Conservation (phyloP, 1,140 invertebrate species). For the Drosophila quadrilineata region DNA sequence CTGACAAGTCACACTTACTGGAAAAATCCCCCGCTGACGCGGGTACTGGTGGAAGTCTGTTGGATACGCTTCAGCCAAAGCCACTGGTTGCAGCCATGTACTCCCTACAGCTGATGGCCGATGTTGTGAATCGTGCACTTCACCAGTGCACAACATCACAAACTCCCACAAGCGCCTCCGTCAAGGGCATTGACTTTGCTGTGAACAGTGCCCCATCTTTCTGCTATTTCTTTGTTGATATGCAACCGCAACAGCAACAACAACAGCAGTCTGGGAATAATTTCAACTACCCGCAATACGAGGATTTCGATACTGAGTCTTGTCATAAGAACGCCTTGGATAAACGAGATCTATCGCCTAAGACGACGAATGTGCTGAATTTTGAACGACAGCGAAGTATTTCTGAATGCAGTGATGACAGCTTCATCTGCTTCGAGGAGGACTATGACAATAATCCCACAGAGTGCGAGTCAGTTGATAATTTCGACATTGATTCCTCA, state of each 20-base stretch:
- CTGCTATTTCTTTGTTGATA: conserved; percentile 62
- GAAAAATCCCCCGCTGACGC: conserved; percentile 16
- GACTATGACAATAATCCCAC: conserved; percentile 37
- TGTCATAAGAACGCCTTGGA: conserved; percentile 41
- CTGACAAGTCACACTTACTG: conserved; percentile 26
- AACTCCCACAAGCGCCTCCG: conserved; percentile 26
- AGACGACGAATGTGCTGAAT: neutral
- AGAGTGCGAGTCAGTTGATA: neutral
- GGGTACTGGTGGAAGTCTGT: conserved; percentile 14
- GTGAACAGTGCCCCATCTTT: conserved; percentile 37
- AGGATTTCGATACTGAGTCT: conserved; percentile 31
- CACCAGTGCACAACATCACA: conserved; percentile 49
- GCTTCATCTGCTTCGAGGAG: conserved; percentile 70
- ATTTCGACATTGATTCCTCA: conserved; percentile 10
- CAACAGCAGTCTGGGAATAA: too few species aligned
- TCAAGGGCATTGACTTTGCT: conserved; percentile 42
- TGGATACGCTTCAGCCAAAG: conserved; percentile 44
- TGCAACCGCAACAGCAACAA: conserved; percentile 49
- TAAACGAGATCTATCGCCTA: neutral
- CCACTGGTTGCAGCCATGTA: conserved; percentile 55
- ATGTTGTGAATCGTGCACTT: conserved; percentile 50
- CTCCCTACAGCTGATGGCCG: conserved; percentile 52
- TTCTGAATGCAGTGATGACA: conserved; percentile 69
- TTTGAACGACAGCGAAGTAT: conserved; percentile 55
- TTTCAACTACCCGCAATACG: too few species aligned